Base-by-base conservation (phyloP, 2,888 invertebrate genomes). In the Vesta saturnalis region DNA sequence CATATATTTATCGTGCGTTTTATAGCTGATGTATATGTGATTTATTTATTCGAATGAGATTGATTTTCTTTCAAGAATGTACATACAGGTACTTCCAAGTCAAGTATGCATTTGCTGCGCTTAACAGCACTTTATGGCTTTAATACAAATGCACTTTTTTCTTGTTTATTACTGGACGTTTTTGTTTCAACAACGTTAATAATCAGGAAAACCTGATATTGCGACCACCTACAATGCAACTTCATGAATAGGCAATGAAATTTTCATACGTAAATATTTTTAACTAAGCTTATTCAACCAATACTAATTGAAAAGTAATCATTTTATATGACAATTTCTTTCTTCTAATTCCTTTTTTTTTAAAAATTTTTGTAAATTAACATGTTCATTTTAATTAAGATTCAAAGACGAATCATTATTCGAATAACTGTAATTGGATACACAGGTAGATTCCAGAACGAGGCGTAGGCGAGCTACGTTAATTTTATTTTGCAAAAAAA, bases 11-110 rank as follows among this genome's bases (percentile, higher is more conserved):
- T 75, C 69, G 76, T 74, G 72, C 74, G 75, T 77, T 78, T 74
- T 77, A 75, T 75, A 71, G 73, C 73, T 70, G 74, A 74, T 77
- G 72, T 72, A 73, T n/a, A n/a, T 72, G 74, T 77, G 73, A 72
- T 74, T 73, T 77, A 77, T 77, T 76, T 76, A 77, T 76, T 75
- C 73, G 72, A 76, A 75, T 74, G 76, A 73, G 76, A 77, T 76
- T 77, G 76, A 77, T 77, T 77, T 77, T 76, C 76, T 69, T 74
- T 72, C 73, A 73, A 72, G 73, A 70, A 73, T 69, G 64, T 66
- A 64, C 57, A 54, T 47, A 39, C 12, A 49, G 22, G 23, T 63
- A 49, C 59, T 64, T 58, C 55, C 67, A 49, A 62, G 67, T 65
- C 72, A 67, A 67, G 68, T 70, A 66, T 69, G 72, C 70, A 72